Base-by-base conservation (phyloP, 2,888 invertebrate species). In the Vesta saturnalis region DNA sequence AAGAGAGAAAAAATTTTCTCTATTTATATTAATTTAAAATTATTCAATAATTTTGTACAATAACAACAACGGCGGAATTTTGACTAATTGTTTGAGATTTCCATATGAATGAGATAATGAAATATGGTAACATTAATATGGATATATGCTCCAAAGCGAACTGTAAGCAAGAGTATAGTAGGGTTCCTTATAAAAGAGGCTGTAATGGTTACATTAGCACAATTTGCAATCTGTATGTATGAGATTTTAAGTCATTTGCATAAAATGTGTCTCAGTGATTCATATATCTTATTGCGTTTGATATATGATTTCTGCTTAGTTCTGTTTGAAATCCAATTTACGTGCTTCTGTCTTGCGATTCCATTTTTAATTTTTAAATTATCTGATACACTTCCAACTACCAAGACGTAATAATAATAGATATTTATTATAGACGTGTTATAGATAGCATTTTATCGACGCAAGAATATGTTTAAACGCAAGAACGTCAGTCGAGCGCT, bases 71-170 rank as follows among this genome's bases (percentile, higher is more conserved):
- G 73, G 70, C 67, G 81, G 80, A 83, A 82, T 84, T 85, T 84
- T 85, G 85, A 89, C 88, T 87, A 87, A 87, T 85, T 86, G 85
- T 83, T 85, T 85, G 86, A 88, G 87, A 91, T 91, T 91, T 91
- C 90, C 91, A 91, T 92, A 90, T 91, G 91, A 91, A 91, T 91
- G 90, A 91, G 91, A 89, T 89, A 88, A 88, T 91, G 91, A 91
- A 91, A 90, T 91, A 91, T 90, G 90, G 90, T 89, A 85, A 87
- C 89, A 89, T 90, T 89, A 89, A 89, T 90, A 90, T 89, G 89
- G 88, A 89, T 89, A 87, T 89, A 88, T 88, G 87, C 88, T 81
- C 80, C 77, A 83, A 83, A 82, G 82, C 82, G 82, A 83, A 83
- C 78, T 79, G 82, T 83, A 83, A 83, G 83, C 83, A 52, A 83